Evolutionary conservation across 2,113 vertebrate genomes (phyloP).

Genomic region (Saguinus imperator): DNA sequence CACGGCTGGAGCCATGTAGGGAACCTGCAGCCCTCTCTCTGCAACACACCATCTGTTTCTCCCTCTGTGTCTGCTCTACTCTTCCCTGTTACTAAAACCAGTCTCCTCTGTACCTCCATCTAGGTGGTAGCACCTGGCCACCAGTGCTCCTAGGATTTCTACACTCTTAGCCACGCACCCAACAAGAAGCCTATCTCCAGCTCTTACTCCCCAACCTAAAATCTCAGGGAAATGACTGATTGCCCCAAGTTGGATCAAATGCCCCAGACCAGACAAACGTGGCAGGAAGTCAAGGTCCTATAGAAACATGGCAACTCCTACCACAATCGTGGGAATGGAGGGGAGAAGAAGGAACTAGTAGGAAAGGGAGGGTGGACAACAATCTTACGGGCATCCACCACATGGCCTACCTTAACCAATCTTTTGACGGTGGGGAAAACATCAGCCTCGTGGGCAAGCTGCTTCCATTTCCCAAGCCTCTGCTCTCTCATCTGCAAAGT

Average conservation of each 20-base stretch:
- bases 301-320: not conserved
- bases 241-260: not conserved
- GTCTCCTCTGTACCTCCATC: not conserved
- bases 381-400: not conserved
- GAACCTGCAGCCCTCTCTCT: not conserved
- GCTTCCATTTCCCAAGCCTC: not conserved
- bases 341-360: not conserved
- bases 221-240: not conserved
- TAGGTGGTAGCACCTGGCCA: not conserved
- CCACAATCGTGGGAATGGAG: not conserved
- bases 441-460: not conserved
- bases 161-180: not conserved
- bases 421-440: not conserved
- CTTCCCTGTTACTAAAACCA: not conserved
- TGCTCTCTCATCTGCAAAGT: not conserved
- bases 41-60: not conserved
- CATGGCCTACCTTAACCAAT: not conserved
- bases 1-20: not conserved
- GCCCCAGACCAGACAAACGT: not conserved
- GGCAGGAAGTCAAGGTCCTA: not conserved
- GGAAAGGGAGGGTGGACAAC: not conserved
- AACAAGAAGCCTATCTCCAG: not conserved
- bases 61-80: not conserved
- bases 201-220: not conserved
- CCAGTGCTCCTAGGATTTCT: not conserved